phyloP scores from a whole-genome alignment of 2,888 invertebrate genomes.

The Atethmia centrago region DNA sequence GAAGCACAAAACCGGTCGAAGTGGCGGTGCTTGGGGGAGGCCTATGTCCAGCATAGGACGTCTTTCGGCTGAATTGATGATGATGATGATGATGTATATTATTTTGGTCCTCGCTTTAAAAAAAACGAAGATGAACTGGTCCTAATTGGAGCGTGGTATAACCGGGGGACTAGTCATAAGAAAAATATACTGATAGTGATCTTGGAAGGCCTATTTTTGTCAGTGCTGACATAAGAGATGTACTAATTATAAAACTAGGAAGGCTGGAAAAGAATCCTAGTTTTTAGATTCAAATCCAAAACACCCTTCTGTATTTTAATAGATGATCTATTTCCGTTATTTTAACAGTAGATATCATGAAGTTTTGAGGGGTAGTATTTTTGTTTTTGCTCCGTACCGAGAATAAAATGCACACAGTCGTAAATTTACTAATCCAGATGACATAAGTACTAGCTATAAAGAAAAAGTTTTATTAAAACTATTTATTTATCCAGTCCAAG shows the following conservation, averaged over 20 bases:
- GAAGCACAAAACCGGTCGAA: too few relatives aligned
- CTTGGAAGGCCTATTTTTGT: conserved; percentile 7
- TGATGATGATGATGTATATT: too few relatives aligned
- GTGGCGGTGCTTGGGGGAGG: too few relatives aligned
- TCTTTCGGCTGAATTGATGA: too few relatives aligned
- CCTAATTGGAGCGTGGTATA: conserved; percentile 3
- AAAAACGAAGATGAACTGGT: background rate
- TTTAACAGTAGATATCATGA: background rate
- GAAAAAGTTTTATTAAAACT: conserved; percentile 19
- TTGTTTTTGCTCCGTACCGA: background rate
- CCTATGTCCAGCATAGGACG: too few relatives aligned
- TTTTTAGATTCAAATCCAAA: background rate
- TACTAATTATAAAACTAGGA: background rate
- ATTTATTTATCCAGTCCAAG: conserved; percentile 25
- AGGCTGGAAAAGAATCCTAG: background rate
- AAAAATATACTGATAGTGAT: background rate
- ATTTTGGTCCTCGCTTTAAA: background rate
- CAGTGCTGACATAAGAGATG: background rate
- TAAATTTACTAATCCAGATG: background rate
- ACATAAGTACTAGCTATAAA: conserved; percentile 3
- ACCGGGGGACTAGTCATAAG: background rate
- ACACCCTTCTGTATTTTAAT: background rate
- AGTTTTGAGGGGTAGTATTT: background rate
- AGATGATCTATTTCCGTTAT: background rate
- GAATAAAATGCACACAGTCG: background rate